Evolutionary conservation across 2,888 invertebrate genomes (phyloP).

Genomic region (Trissolcus japonicus): DNA sequence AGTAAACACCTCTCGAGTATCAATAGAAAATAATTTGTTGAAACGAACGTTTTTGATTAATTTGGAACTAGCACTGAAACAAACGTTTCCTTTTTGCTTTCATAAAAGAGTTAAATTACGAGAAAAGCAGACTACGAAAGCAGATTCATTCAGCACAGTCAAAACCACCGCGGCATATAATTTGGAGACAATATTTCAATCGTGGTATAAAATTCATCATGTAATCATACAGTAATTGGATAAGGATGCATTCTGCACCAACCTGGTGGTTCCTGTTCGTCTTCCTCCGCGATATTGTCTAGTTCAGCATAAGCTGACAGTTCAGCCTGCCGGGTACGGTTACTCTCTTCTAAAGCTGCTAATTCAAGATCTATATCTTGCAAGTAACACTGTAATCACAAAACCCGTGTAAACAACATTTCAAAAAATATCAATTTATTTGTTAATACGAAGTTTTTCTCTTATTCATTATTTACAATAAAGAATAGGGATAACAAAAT

Average conservation of each 20-base stretch:
- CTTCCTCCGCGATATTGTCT: slow-evolving; percentile 74
- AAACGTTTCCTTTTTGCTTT: too few species aligned
- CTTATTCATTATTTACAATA: too few species aligned
- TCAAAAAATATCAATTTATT: not conserved
- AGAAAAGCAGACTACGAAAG: slow-evolving; percentile 25
- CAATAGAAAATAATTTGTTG: too few species aligned
- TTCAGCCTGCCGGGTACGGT: slow-evolving; percentile 72
- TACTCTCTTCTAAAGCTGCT: slow-evolving; percentile 73
- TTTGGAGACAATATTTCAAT: not conserved
- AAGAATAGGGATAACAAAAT: too few species aligned
- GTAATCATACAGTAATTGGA: slow-evolving; percentile 5
- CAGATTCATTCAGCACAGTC: slow-evolving; percentile 30
- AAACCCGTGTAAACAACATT: not conserved
- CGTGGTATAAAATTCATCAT: slow-evolving; percentile 1
- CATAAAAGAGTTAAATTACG: slow-evolving; percentile 6
- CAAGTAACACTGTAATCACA: slow-evolving; percentile 70
- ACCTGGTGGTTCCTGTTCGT: slow-evolving; percentile 75
- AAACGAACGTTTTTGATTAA: too few species aligned
- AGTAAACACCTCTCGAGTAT: too few species aligned
- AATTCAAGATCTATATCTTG: slow-evolving; percentile 75
- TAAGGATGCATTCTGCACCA: slow-evolving; percentile 51
- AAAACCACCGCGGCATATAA: slow-evolving; percentile 19
- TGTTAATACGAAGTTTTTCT: not conserved
- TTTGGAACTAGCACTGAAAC: too few species aligned
- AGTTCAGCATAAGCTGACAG: slow-evolving; percentile 73